Conservation (phyloP, 2,797 vertebrate genomes). For the Triplophysa bombifrons region DNA sequence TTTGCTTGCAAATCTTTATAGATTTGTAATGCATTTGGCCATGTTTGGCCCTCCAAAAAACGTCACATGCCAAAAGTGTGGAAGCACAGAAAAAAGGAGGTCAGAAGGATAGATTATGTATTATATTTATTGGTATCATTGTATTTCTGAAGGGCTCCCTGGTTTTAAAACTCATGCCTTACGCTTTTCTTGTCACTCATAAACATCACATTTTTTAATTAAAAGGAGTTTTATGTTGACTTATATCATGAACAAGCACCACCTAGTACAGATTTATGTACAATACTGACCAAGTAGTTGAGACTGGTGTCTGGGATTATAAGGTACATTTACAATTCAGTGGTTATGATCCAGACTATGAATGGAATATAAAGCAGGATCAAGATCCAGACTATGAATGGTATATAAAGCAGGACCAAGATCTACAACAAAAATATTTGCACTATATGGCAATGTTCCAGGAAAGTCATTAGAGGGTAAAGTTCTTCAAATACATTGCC, state of each 20-base stretch:
- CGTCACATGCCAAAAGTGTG: no score
- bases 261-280: neutral
- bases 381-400: conserved; percentile 14
- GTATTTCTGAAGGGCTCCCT: no score
- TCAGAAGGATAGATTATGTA: no score
- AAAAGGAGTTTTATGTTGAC: neutral
- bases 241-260: neutral
- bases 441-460: neutral
- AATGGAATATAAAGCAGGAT: conserved; percentile 8
- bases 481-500: no score
- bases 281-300: conserved; percentile 1
- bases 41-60: no score
- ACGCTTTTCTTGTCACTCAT: neutral
- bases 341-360: conserved; percentile 20
- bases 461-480: no score
- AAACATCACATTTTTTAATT: neutral
- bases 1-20: no score
- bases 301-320: conserved; percentile 25
- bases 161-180: neutral
- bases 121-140: no score
- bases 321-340: neutral
- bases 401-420: neutral
- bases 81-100: no score
- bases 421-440: neutral
- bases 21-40: no score